A percentile compares a stretch with the other conserved stretches of the same genome.
Evolutionary conservation across 2,888 invertebrate species (phyloP).

Genomic region (Eudemis profundana): DNA sequence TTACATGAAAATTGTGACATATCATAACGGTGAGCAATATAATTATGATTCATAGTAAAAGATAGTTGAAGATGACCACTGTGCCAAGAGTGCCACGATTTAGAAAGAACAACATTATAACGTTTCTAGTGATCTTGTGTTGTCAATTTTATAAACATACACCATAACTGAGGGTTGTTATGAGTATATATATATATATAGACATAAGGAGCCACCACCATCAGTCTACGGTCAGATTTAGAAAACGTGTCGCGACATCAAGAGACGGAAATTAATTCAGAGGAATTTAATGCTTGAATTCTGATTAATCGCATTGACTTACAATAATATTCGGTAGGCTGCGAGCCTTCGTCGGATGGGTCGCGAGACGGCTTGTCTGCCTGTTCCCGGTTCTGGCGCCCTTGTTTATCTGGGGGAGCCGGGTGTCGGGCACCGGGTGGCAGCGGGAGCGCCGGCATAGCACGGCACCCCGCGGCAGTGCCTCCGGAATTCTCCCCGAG

Average conservation of each 20-base stretch:
- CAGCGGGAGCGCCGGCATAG: conserved; percentile 35
- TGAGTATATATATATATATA: too few relatives aligned
- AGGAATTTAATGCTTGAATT: conserved; percentile 20
- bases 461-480: conserved; percentile 76
- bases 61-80: too few relatives aligned
- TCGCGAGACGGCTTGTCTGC: conserved; percentile 84
- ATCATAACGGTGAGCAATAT: too few relatives aligned
- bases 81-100: too few relatives aligned
- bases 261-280: background rate
- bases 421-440: conserved; percentile 26
- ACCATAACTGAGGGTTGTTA: too few relatives aligned
- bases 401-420: conserved; percentile 78
- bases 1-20: too few relatives aligned
- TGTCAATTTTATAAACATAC: too few relatives aligned
- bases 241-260: background rate
- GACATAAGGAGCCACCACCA: too few relatives aligned
- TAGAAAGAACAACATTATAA: too few relatives aligned
- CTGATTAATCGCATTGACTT: conserved; percentile 74
- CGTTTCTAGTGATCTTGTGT: too few relatives aligned
- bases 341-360: conserved; percentile 65
- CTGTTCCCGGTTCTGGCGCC: conserved; percentile 79
- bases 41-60: too few relatives aligned
- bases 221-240: too few relatives aligned
- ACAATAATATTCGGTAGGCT: conserved; percentile 73
- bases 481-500: conserved; percentile 68